Evolutionary conservation across 2,888 invertebrate species (phyloP).

Genomic region (Athalia cordata): DNA sequence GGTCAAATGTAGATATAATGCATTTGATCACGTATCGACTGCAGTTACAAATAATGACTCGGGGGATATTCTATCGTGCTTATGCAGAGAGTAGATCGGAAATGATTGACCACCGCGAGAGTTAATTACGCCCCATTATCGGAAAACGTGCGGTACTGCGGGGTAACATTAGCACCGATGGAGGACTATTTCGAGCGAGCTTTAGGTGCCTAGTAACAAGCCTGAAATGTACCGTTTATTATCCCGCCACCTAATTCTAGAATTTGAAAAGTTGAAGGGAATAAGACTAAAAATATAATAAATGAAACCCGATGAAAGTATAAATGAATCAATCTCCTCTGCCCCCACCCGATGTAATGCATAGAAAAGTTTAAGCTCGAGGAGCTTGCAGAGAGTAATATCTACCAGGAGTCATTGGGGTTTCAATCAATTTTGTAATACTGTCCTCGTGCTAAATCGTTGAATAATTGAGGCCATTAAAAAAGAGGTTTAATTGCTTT

Average conservation of each 20-base stretch:
- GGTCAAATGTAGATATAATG: too few species aligned
- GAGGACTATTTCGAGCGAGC: conserved; percentile 1
- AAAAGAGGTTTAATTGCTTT: conserved; percentile 23
- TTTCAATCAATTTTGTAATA: too few species aligned
- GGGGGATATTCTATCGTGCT: conserved; percentile 39
- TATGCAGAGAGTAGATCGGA: conserved; percentile 33
- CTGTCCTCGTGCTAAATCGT: too few species aligned
- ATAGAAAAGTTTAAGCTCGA: too few species aligned
- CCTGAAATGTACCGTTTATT: neutral
- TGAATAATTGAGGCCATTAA: conserved; percentile 11
- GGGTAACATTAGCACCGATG: conserved; percentile 17
- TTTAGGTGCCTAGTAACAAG: conserved; percentile 1
- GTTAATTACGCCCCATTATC: conserved; percentile 41
- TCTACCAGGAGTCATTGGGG: too few species aligned
- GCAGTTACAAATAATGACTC: conserved; percentile 40
- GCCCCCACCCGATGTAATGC: too few species aligned
- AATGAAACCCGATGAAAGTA: too few species aligned
- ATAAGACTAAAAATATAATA: too few species aligned
- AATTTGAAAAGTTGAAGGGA: too few species aligned
- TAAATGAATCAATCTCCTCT: too few species aligned
- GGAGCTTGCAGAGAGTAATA: too few species aligned
- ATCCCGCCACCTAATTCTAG: neutral
- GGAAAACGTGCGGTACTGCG: conserved; percentile 9
- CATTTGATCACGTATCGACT: conserved; percentile 1
- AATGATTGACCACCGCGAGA: conserved; percentile 42